Conservation (phyloP, 1,140 invertebrate genomes). For the Trypoxylus dichotomus region DNA sequence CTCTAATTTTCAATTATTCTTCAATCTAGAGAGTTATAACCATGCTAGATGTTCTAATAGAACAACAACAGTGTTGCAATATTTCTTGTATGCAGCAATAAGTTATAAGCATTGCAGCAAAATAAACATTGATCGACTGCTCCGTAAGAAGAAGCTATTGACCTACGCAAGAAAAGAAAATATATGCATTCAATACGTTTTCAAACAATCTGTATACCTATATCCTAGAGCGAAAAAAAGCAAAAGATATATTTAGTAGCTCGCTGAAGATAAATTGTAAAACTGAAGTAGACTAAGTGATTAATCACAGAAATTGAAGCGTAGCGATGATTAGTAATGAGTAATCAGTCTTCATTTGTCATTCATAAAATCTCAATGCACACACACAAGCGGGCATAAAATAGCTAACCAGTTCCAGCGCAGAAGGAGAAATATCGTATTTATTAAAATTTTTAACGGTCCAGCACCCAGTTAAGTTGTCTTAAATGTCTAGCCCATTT, state of each 20-base stretch:
- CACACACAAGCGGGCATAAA: background rate
- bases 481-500: constrained; percentile 17
- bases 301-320: constrained; percentile 19
- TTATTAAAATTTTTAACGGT: constrained; percentile 25
- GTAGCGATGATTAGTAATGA: constrained; percentile 27
- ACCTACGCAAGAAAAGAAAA: no score
- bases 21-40: no score
- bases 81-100: no score
- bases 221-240: background rate
- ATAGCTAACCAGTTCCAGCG: background rate
- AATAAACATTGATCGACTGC: no score
- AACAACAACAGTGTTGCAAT: no score
- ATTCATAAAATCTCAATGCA: constrained; percentile 21
- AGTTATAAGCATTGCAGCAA: no score
- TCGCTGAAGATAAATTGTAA: background rate
- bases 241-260: background rate
- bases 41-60: no score
- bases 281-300: constrained; percentile 18
- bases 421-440: background rate
- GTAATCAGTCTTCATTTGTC: constrained; percentile 31
- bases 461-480: background rate
- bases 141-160: no score
- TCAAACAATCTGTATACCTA: no score
- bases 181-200: no score
- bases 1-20: no score